Base-by-base conservation (phyloP, 2,113 vertebrate species). In the Rhynchomys soricoides region DNA sequence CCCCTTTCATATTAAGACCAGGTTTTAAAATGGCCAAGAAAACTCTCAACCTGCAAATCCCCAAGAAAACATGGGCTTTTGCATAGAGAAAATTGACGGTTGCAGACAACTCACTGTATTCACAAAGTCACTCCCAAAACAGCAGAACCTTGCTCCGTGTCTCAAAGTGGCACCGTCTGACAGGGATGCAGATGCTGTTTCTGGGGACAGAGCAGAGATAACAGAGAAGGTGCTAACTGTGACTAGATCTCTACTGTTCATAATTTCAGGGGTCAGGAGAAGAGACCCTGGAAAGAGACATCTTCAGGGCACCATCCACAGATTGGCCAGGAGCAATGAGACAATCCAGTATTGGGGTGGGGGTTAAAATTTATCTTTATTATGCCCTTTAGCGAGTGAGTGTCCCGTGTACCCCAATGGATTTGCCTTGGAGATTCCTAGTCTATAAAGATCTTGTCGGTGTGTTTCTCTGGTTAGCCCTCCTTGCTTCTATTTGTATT, bases 221-320 rank as follows among this genome's bases (percentile, higher is more conserved):
- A 52, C 0, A 40, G 2, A 81, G 16, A 68, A 83, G 59, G 24
- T 70, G 50, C 75, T 57, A 96, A 79, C 29, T 43, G 37, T 12
- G 85, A 62, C 5, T 0, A 59, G 91, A 64, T 59, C 57, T 83
- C 34, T 43, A 79, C 50, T 90, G 83, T 91, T 73, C 37, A 88
- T 71, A 74, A 92, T 68, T 24, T 73, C 7, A 86, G 40, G 40
- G 21, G 37, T 92, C 43, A 91, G 21, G 34, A 89, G 85, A 71
- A 75, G 8, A 95, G 59, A 70, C 74, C 71, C n/a, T 93, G 50
- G 74, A 95, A 89, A 93, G 91, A 21, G 94, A 88, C 10, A 90
- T 19, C 52, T 16, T 90, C 96, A 93, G 83, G 8, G 52, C 21
- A 29, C 52, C 68, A 81, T 82, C 68, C 43, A 59, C n/a, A 93